Conservation (phyloP, 1,140 invertebrate genomes). For the Cepaea nemoralis region DNA sequence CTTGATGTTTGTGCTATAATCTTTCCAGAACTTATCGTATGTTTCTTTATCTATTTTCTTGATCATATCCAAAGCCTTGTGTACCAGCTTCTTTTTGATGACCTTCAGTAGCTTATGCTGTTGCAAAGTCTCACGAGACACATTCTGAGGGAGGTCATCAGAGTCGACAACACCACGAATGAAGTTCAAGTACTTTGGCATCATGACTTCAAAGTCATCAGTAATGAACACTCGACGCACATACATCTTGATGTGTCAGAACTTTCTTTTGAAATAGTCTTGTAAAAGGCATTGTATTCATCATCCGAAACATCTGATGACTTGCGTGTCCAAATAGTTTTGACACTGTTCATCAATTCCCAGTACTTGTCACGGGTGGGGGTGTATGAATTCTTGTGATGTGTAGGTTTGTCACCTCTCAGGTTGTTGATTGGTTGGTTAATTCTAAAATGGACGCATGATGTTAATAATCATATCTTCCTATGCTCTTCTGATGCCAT, state of each 20-base stretch:
- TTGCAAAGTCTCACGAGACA: conserved; percentile 94
- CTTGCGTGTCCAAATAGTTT: too few species aligned
- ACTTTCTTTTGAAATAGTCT: too few species aligned
- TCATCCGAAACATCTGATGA: too few species aligned
- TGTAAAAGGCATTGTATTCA: too few species aligned
- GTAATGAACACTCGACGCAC: conserved; percentile 98
- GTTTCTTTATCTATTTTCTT: conserved; percentile 95
- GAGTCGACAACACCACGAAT: conserved; percentile 97
- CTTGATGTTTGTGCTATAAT: conserved; percentile 99
- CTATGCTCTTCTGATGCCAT: too few species aligned
- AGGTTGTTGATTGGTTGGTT: too few species aligned
- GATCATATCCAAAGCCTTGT: conserved; percentile 97
- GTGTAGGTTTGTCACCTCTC: too few species aligned
- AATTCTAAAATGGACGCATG: too few species aligned
- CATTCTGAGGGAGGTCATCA: conserved; percentile 98
- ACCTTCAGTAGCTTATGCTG: conserved; percentile 99
- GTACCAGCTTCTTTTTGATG: conserved; percentile 98
- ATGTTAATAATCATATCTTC: too few species aligned
- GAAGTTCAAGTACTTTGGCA: conserved; percentile 97
- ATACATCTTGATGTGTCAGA: conserved; percentile 82
- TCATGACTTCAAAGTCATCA: conserved; percentile 99
- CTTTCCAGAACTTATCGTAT: conserved; percentile 97
- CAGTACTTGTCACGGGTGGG: too few species aligned
- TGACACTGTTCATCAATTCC: too few species aligned
- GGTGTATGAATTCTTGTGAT: too few species aligned